Base-by-base conservation (phyloP, 2,888 invertebrate species). In the Opisthograptis luteolata region DNA sequence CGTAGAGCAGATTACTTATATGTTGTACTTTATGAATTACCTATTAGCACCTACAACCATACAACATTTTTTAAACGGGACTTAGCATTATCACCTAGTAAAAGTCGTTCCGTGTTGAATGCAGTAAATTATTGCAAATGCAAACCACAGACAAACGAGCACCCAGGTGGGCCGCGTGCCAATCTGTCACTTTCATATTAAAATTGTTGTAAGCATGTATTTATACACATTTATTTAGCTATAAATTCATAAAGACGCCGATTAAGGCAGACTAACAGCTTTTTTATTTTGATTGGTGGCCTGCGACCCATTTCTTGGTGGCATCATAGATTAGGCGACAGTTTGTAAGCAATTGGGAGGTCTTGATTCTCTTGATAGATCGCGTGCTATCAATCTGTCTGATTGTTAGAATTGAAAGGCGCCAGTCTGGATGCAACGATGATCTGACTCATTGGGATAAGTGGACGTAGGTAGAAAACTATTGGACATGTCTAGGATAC, bases 371-470 rank as follows among this genome's bases (percentile, higher is more conserved):
- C n/a, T n/a, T 73, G 72, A 76, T 73, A 72, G 73, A 78, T 75
- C 67, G 71, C 70, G 67, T 63, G 75, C 71, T 73, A 76, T 78
- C 80, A 81, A 81, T 81, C 77, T 74, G 76, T 69, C 66, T 83
- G 76, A 83, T 84, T 84, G 82, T 72, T 74, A 70, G 78, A 84
- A 86, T 85, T 83, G 84, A 76, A 73, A 82, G 84, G 85, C 85
- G 84, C 84, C 85, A 59, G 82, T 83, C 83, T 62, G 42, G 37
- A 36, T 45, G 51, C 45, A 46, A 30, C 36, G 28, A 44, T 39
- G 28, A 37, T 48, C 56, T 60, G 56, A 61, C 42, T 53, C 55
- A 61, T 39, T 51, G 40, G 52, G 55, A 30, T 48, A 48, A 36
- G 44, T 46, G 54, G 40, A 43, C 51, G 53, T 51, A 56, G 55